Evolutionary conservation across 1,140 invertebrate genomes (phyloP), one percentile per base, ranked within the genome.

Genomic region (Holotrichia oblita): DNA sequence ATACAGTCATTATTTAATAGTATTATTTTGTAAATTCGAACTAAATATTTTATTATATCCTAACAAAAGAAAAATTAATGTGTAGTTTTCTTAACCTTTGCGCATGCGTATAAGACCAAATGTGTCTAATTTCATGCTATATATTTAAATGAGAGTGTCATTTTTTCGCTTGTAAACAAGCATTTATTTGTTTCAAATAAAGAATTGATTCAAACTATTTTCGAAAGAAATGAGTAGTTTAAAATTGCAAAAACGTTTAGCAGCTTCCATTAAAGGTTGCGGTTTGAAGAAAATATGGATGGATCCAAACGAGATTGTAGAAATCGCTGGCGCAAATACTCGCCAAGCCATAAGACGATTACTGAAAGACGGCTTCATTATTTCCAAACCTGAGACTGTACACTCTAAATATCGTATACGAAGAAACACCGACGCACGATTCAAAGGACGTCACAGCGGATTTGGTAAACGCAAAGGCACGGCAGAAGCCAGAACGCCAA

Each of bases 261-360:
- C 94, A 73, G 88, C 94, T 79, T 89, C 91, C 40, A 93, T 95
- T 6, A 89, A 95, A 80, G 91, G 93, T 86, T 95, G 94, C 86
- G 94, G 94, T 78, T 92, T 92, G 85, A 93, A 93, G 82, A 95
- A 94, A 86, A 92, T 95, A n/a, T 95, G 94, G 94, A 87, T 95
- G 79, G 94, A 95, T 88, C 94, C 94, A 12, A 95, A 95, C 88
- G 94, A 95, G 89, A 92, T 91, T 64, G 93, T 91, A 84, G 93
- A 95, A 86, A 95, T 95, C 80, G 91, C 92, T 44, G 94, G 94
- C 85, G 94, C 94, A 72, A 95, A 95, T 84, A 94, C 94, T 27
- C 88, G 93, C 92, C 89, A 90, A 85, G 94, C 93, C 85, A 91
- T 95, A 81, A 88, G 94, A 44, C 93, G 93, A 83, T 86, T 95